A percentile compares a stretch with the other conserved stretches of the same genome.
These are phyloP conservation scores for Drosophila trapezifrons DNA, from an alignment of 1,140 invertebrate species.

Conservation along the genomic window DNA sequence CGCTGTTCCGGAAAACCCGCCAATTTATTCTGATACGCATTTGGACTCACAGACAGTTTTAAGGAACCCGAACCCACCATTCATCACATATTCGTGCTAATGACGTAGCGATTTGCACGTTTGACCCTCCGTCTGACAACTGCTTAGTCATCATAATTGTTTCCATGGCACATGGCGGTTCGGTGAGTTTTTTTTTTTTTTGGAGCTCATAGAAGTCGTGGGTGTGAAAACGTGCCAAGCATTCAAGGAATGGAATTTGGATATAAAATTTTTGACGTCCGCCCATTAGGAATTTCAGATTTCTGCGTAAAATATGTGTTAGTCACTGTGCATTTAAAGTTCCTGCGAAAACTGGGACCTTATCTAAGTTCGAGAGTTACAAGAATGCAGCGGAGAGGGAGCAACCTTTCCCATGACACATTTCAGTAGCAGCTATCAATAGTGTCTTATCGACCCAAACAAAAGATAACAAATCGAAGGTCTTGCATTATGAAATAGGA, in stretches of 20 bases:
- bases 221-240: slow-evolving; percentile 48
- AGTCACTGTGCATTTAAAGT: neutral
- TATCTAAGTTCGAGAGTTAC: slow-evolving; percentile 14
- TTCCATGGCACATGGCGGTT: slow-evolving; percentile 39
- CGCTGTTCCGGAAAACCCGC: neutral
- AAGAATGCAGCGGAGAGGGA: neutral
- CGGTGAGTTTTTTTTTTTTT: slow-evolving; percentile 34
- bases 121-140: slow-evolving; percentile 14
- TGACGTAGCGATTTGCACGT: slow-evolving; percentile 27
- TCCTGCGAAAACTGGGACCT: neutral
- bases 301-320: slow-evolving; percentile 19
- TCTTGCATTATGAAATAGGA: neutral
- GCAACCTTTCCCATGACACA: slow-evolving; percentile 10
- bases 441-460: slow-evolving; percentile 19
- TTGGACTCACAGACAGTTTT: neutral
- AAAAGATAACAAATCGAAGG: slow-evolving; percentile 30
- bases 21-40: neutral
- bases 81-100: slow-evolving; percentile 11
- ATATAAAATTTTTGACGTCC: slow-evolving; percentile 7
- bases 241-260: slow-evolving; percentile 32
- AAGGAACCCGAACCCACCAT: slow-evolving; percentile 7
- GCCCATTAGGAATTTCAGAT: slow-evolving; percentile 32
- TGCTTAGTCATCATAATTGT: slow-evolving; percentile 47
- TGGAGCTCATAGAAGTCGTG: slow-evolving; percentile 2
- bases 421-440: slow-evolving; percentile 12